Evolutionary conservation across 2,888 invertebrate genomes (phyloP).

Genomic region (Dastarcus helophoroides): DNA sequence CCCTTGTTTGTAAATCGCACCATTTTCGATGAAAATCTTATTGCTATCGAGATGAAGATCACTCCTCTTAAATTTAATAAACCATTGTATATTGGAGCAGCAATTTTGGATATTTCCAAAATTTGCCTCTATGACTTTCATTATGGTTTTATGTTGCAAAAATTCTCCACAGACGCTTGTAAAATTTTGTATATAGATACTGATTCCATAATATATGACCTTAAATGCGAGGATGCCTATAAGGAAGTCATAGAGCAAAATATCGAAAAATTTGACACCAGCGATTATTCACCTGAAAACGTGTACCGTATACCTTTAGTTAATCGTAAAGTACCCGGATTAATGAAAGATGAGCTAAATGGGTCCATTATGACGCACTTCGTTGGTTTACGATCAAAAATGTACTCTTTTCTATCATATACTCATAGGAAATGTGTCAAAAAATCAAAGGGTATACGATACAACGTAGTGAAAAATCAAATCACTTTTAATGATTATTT

Average conservation of each 20-base stretch:
- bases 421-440: background rate
- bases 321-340: conserved; percentile 12
- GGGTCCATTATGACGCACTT: conserved; percentile 9
- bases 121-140: conserved; percentile 12
- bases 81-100: conserved; percentile 13
- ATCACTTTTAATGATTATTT: conserved; percentile 1
- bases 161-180: conserved; percentile 4
- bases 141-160: conserved; percentile 11
- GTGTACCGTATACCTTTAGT: conserved; percentile 5
- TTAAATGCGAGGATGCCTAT: conserved; percentile 11
- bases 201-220: conserved; percentile 11
- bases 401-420: conserved; percentile 7
- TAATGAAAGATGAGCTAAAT: conserved; percentile 12
- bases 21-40: too few relatives aligned
- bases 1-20: too few relatives aligned
- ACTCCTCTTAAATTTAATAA: conserved; percentile 10
- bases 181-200: conserved; percentile 12
- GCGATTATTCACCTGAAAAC: conserved; percentile 9
- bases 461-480: conserved; percentile 5
- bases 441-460: background rate
- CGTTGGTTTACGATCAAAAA: conserved; percentile 13
- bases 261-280: conserved; percentile 10
- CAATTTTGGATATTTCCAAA: conserved; percentile 11
- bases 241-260: conserved; percentile 9
- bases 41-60: conserved; percentile 13